These are phyloP conservation scores for Zosterops hypoxanthus DNA, from an alignment of 2,113 vertebrate genomes.

Conservation along the genomic window DNA sequence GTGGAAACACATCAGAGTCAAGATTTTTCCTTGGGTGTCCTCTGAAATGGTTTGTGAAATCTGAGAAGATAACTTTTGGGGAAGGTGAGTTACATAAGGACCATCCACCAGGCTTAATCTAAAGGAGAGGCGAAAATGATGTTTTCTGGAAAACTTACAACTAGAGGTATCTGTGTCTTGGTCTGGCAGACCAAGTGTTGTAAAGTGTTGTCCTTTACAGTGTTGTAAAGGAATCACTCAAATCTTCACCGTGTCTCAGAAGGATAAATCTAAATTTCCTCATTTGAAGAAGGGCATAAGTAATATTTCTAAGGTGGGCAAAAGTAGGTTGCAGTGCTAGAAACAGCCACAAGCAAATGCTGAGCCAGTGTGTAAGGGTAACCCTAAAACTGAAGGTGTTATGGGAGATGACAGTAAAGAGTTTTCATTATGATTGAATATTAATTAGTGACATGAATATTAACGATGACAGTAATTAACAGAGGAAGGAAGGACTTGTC, in stretches of 20 bases:
- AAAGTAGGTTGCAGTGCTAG: not conserved
- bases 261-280: not conserved
- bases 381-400: not conserved
- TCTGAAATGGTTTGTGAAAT: not conserved
- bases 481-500: constrained; percentile 78
- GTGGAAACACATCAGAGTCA: not conserved
- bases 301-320: not conserved
- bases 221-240: not conserved
- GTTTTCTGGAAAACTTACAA: not conserved
- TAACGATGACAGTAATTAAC: constrained; percentile 81
- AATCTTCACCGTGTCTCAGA: not conserved
- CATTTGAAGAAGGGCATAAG: not conserved
- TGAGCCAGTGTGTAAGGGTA: not conserved
- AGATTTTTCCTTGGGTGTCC: not conserved
- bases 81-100: not conserved
- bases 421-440: constrained; percentile 77
- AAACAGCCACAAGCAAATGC: not conserved
- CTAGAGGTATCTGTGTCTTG: not conserved
- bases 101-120: not conserved
- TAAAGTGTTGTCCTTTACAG: no score
- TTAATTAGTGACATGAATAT: constrained; percentile 80
- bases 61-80: not conserved
- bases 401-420: constrained; percentile 11
- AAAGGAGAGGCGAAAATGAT: not conserved
- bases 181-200: not conserved